Evolutionary conservation across 1,140 invertebrate species (phyloP).

Genomic region (Psix sp.): DNA sequence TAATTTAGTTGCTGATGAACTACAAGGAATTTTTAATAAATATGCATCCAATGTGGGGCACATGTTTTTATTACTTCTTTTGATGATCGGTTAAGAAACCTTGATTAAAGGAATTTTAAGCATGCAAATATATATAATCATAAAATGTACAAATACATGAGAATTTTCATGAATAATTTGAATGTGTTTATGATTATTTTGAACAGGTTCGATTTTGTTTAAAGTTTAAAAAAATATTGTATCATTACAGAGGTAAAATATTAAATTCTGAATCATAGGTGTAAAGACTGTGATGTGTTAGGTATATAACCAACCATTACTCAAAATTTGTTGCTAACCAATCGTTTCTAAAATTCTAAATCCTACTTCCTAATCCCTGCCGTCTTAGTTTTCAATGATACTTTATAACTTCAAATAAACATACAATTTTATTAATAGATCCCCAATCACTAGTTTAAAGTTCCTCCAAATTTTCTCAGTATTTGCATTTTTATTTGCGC

Average conservation of each 20-base stretch:
- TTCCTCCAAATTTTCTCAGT: no score
- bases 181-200: background rate
- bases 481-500: no score
- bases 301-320: background rate
- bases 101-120: constrained; percentile 6
- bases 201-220: background rate
- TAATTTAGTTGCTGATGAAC: no score
- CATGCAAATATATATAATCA: background rate
- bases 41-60: no score
- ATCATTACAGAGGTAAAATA: constrained; percentile 2
- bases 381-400: background rate
- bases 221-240: background rate
- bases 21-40: no score
- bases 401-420: no score
- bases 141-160: constrained; percentile 7
- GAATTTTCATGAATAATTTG: constrained; percentile 2
- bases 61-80: background rate
- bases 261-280: constrained; percentile 5
- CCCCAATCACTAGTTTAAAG: no score
- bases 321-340: background rate
- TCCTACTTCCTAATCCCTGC: background rate
- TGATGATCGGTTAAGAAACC: background rate
- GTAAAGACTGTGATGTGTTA: constrained; percentile 3
- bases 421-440: no score
- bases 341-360: background rate